Evolutionary conservation across 2,888 invertebrate species (phyloP), one percentile per base, ranked within the genome.

Genomic region (Tetropium fuscum): DNA sequence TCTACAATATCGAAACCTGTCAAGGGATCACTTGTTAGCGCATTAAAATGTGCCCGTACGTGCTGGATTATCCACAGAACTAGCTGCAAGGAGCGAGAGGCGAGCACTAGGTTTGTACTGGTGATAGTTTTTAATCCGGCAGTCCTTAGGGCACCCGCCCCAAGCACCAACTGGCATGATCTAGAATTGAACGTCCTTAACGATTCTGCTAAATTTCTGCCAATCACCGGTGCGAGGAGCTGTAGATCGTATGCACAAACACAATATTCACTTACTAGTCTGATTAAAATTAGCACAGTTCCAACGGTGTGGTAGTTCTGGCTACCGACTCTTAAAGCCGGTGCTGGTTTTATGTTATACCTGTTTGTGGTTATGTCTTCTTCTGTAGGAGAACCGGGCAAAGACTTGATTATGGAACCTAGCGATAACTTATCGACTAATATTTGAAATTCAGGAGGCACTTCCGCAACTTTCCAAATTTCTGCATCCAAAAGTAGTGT

Each of bases 91-190:
- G 94, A 93, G 70, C 95, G 85, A 8, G 93, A 92, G 0, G 94
- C 92, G 66, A 95, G 82, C 6, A 94, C 97, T 73, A 99, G 85
- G 83, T 98, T 97, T 25, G 94, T 93, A 73, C 95, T 97, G 2
- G 97, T 96, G 66, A 97, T 97, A 18, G 95, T 96, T 83, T 95
- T 95, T 51, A 95, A 83, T 3, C 98, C 98, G 27, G 97, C 97
- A 64, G 95, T 91, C 76, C 95, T 93, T 76, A 98, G 88, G 3
- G 99, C 98, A 36, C 98, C 98, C 32, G 98, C 98, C 36, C 98
- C 98, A 53, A 99, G 85, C 53, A 99, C 94, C 70, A 99, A 85
- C 80, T 98, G 97, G 82, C 95, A 97, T 72, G 92, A 92, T 58
- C 92, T 87, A 3, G 94, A 94, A 82, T 95, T 95, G 74, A 93